A percentile compares a stretch with the other conserved stretches of the same genome.
phyloP scores from a whole-genome alignment of 2,797 vertebrate species.

The Rachycentron canadum region DNA sequence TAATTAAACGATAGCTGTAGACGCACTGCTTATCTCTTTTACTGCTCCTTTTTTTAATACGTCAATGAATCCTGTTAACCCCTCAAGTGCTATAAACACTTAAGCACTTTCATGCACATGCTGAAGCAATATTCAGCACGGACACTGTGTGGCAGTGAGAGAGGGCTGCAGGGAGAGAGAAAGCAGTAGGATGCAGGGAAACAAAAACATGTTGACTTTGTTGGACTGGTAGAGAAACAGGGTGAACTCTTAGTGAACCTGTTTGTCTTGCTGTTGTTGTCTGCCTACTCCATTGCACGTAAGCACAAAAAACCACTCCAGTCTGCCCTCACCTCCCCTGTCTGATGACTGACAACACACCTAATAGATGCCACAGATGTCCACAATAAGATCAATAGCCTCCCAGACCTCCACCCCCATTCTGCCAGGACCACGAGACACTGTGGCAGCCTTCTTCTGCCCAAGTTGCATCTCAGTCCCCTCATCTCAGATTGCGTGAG shows the following conservation, averaged over 20 bases:
- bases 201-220: conserved; percentile 53
- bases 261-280: conserved; percentile 60
- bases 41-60: conserved; percentile 19
- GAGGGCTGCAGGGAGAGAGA: not conserved
- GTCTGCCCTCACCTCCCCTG: conserved; percentile 60
- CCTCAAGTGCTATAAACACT: conserved; percentile 30
- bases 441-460: not conserved
- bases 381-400: conserved; percentile 68
- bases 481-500: conserved; percentile 63
- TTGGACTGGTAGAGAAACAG: conserved; percentile 29
- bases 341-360: conserved; percentile 48
- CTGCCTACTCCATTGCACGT: conserved; percentile 42
- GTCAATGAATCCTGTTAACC: conserved; percentile 36
- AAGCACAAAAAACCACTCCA: conserved; percentile 42
- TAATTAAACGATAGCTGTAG: conserved; percentile 63
- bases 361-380: conserved; percentile 72
- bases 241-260: conserved; percentile 77
- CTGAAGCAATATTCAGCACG: not conserved
- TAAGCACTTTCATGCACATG: not conserved
- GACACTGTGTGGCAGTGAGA: not conserved
- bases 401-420: conserved; percentile 25
- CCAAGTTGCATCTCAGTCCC: conserved; percentile 46
- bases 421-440: conserved; percentile 31
- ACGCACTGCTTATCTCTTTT: conserved; percentile 52
- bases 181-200: conserved; percentile 4